These are phyloP conservation scores for Enteromius trimaculatus DNA, from an alignment of 2,797 vertebrate species.

Conservation along the genomic window DNA sequence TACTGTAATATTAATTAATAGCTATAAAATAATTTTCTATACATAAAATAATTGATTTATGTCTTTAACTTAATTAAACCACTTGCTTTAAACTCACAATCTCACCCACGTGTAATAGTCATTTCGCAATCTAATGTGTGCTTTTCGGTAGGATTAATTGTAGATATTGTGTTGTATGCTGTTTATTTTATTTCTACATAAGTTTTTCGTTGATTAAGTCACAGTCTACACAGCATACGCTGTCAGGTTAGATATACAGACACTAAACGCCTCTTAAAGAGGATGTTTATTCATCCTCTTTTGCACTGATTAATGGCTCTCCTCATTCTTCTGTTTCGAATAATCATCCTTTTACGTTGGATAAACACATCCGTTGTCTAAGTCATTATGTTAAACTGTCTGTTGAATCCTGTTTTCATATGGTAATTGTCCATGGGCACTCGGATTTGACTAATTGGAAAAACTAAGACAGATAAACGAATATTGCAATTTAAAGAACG, in stretches of 20 bases:
- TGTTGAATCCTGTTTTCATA: slow-evolving; percentile 64
- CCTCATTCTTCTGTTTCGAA: slow-evolving; percentile 58
- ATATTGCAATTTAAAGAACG: slow-evolving; percentile 23
- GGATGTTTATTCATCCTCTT: slow-evolving; percentile 62
- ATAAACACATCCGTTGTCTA: slow-evolving; percentile 69
- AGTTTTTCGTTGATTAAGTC: slow-evolving; percentile 43
- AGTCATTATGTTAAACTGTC: slow-evolving; percentile 67
- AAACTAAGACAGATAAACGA: slow-evolving; percentile 53
- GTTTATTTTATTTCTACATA: slow-evolving; percentile 12
- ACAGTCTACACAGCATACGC: slow-evolving; percentile 44
- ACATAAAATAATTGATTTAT: too few species aligned
- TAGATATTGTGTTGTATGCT: neutral
- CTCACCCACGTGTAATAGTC: neutral
- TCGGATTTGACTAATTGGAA: slow-evolving; percentile 61
- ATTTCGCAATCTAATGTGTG: neutral
- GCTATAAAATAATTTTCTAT: neutral
- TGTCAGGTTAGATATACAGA: slow-evolving; percentile 57
- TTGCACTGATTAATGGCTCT: slow-evolving; percentile 67
- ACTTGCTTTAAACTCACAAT: neutral
- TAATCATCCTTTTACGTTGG: slow-evolving; percentile 67
- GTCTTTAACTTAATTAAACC: neutral
- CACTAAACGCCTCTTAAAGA: slow-evolving; percentile 59
- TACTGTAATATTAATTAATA: neutral
- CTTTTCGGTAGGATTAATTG: neutral
- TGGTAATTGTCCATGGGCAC: slow-evolving; percentile 55